These are phyloP conservation scores for Gavialis gangeticus DNA, from an alignment of 2,113 vertebrate species.

Conservation along the genomic window DNA sequence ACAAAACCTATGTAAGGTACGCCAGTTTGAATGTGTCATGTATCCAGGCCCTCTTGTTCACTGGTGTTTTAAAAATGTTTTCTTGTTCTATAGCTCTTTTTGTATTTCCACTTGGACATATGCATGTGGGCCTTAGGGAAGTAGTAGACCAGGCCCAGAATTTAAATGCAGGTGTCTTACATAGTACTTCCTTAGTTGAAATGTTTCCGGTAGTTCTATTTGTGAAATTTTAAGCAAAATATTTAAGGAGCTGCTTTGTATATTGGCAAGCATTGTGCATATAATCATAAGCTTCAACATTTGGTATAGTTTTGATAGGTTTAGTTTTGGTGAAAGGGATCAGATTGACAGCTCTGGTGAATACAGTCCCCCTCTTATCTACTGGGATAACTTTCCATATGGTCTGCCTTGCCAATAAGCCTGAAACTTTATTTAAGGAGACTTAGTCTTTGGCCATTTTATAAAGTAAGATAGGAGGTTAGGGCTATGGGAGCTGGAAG, in stretches of 20 bases:
- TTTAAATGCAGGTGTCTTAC: neutral
- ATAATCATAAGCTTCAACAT: neutral
- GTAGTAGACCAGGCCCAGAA: neutral
- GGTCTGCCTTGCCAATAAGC: neutral
- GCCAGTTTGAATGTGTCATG: no score
- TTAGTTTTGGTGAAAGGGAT: neutral
- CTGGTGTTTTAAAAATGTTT: neutral
- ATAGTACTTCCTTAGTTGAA: neutral
- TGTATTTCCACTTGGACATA: neutral
- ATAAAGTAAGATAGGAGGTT: neutral
- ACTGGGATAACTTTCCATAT: neutral
- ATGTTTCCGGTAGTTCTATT: neutral
- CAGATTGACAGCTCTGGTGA: neutral
- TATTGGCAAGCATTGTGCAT: neutral
- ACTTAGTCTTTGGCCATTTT: neutral
- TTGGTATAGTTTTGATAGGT: neutral
- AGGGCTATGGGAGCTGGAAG: neutral
- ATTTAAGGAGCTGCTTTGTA: accelerated
- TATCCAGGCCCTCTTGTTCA: neutral
- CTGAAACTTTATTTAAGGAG: neutral
- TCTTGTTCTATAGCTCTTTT: neutral
- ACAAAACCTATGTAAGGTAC: no score
- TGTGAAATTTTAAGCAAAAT: neutral
- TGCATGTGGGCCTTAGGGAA: neutral
- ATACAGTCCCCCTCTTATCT: neutral